phyloP scores from a whole-genome alignment of 2,888 invertebrate genomes.

The Hybos culiciformis region DNA sequence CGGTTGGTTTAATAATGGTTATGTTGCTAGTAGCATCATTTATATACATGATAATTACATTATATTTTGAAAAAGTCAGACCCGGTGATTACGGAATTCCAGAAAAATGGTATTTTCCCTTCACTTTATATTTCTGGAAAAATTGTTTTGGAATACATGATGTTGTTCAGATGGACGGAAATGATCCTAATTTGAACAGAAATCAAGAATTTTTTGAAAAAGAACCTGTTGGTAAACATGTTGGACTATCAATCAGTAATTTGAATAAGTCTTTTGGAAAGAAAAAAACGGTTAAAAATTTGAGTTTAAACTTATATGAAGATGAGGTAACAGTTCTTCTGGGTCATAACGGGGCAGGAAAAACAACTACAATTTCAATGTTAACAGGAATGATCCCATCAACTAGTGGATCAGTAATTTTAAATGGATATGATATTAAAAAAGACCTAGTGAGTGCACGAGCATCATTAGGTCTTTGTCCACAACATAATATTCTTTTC shows the following conservation, averaged over 20 bases:
- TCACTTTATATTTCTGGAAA: slow-evolving; percentile 45
- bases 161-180: not conserved
- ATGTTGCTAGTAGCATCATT: slow-evolving; percentile 39
- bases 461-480: slow-evolving; percentile 62
- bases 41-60: slow-evolving; percentile 54
- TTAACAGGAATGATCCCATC: slow-evolving; percentile 64
- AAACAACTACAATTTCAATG: slow-evolving; percentile 90
- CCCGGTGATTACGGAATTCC: slow-evolving; percentile 83
- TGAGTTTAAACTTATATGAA: slow-evolving; percentile 69
- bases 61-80: slow-evolving; percentile 74
- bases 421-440: slow-evolving; percentile 59
- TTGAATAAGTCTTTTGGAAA: slow-evolving; percentile 47
- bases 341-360: slow-evolving; percentile 74
- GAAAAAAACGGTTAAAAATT: slow-evolving; percentile 48
- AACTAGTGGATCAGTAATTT: slow-evolving; percentile 51
- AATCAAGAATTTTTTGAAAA: slow-evolving; percentile 6
- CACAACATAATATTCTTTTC: slow-evolving; percentile 76
- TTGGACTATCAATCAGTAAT: slow-evolving; percentile 43
- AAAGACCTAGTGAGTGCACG: slow-evolving; percentile 49
- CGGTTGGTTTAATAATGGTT: slow-evolving; percentile 59
- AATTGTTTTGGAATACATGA: slow-evolving; percentile 8
- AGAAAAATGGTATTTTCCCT: slow-evolving; percentile 66
- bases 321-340: slow-evolving; percentile 76
- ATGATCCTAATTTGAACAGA: slow-evolving; percentile 11
- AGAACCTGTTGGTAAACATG: slow-evolving; percentile 22